These are phyloP conservation scores for Enteromius trimaculatus DNA, from an alignment of 2,797 vertebrate genomes.

Conservation along the genomic window DNA sequence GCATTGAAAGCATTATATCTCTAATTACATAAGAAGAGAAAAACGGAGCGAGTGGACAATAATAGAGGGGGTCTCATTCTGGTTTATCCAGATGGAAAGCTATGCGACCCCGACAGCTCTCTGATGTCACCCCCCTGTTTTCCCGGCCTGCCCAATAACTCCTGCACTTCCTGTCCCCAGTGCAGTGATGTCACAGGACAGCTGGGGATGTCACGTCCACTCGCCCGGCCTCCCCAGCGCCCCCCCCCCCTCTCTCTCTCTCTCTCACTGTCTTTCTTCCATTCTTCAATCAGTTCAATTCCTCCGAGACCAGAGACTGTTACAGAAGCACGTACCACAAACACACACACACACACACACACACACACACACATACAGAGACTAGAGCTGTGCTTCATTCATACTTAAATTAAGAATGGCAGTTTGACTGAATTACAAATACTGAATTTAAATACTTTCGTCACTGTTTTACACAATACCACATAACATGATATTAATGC, in stretches of 20 bases:
- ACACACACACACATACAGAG: neutral
- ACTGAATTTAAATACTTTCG: neutral
- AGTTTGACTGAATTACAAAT: constrained; percentile 1
- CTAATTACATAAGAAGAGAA: constrained; percentile 42
- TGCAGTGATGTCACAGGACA: constrained; percentile 79
- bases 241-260: neutral
- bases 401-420: neutral
- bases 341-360: constrained; percentile 36
- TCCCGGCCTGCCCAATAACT: constrained; percentile 58
- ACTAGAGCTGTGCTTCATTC: neutral
- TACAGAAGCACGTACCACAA: constrained; percentile 75
- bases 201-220: constrained; percentile 81
- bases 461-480: no score
- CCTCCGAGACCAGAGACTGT: constrained; percentile 72
- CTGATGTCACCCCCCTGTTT: constrained; percentile 73
- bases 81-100: constrained; percentile 80
- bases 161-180: constrained; percentile 76
- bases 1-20: constrained; percentile 64
- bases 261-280: constrained; percentile 60
- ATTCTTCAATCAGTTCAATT: constrained; percentile 69
- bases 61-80: constrained; percentile 55
- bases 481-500: no score
- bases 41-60: constrained; percentile 11
- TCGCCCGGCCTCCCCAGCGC: constrained; percentile 15
- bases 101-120: constrained; percentile 69